phyloP scores from a whole-genome alignment of 2,888 invertebrate species.

The Meta bourneti region DNA sequence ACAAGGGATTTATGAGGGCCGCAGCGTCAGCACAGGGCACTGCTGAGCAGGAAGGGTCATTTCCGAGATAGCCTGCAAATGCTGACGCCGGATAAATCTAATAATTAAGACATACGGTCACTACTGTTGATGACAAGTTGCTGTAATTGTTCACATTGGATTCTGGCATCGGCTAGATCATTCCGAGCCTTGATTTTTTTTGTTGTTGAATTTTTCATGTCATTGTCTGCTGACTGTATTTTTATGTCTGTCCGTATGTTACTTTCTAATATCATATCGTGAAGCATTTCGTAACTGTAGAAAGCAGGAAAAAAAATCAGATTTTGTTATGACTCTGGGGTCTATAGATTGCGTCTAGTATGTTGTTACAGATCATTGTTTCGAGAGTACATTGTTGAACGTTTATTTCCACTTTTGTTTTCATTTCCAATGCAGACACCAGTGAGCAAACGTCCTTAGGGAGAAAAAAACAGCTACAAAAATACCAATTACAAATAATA shows the following conservation, averaged over 20 bases:
- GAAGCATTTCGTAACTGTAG: too few species aligned
- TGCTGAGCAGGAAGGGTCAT: conserved; percentile 43
- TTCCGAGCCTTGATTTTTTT: neutral
- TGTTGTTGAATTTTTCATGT: neutral
- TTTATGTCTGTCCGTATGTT: neutral
- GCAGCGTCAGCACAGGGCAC: conserved; percentile 42
- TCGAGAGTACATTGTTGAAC: too few species aligned
- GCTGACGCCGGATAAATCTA: conserved; percentile 48
- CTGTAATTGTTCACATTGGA: conserved; percentile 7
- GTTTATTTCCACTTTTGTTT: too few species aligned
- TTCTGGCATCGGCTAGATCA: neutral
- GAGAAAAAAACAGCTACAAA: too few species aligned
- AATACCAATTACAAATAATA: too few species aligned
- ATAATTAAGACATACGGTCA: conserved; percentile 65
- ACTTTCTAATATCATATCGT: too few species aligned
- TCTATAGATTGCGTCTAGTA: too few species aligned
- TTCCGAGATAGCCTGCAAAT: conserved; percentile 35
- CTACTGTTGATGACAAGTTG: conserved; percentile 37
- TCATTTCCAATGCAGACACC: too few species aligned
- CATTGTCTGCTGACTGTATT: neutral
- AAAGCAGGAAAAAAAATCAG: too few species aligned
- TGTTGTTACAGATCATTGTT: too few species aligned
- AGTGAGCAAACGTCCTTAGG: too few species aligned
- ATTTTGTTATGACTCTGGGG: too few species aligned
- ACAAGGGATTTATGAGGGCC: conserved; percentile 41